Conservation (phyloP, 2,113 vertebrate genomes). For the Tragelaphus strepsiceros region DNA sequence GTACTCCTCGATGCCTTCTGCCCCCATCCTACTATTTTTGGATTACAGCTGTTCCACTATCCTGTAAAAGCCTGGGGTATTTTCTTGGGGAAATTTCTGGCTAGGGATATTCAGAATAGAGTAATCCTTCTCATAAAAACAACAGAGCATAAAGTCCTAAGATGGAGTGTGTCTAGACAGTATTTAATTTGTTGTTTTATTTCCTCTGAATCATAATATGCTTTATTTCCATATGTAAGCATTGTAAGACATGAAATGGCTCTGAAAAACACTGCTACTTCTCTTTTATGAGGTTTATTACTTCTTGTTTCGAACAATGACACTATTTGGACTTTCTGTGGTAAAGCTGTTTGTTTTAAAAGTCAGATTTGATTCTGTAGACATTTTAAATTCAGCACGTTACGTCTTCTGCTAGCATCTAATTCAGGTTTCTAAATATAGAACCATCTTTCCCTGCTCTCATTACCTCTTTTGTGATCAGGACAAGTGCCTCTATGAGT, state of each 20-base stretch:
- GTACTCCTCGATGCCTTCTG: neutral
- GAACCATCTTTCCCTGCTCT: constrained; percentile 79
- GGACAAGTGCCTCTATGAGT: constrained; percentile 68
- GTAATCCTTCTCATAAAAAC: constrained; percentile 54
- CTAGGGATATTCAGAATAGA: constrained; percentile 40
- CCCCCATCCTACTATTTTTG: neutral
- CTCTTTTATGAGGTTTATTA: neutral
- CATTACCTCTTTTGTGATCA: constrained; percentile 78
- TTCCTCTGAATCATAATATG: constrained; percentile 43
- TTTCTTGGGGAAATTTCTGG: constrained; percentile 31
- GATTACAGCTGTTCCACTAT: neutral
- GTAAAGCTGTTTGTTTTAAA: constrained; percentile 16
- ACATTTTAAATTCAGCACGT: constrained; percentile 56
- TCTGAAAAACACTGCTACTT: constrained; percentile 27
- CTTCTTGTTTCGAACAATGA: neutral
- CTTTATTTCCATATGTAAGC: constrained; percentile 43
- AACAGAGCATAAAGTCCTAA: constrained; percentile 43
- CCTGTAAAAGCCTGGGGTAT: constrained; percentile 42
- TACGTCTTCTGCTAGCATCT: constrained; percentile 76
- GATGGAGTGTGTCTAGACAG: constrained; percentile 50
- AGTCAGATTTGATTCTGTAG: neutral
- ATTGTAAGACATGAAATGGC: neutral
- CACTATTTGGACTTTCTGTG: neutral
- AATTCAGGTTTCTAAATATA: constrained; percentile 80
- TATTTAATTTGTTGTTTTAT: constrained; percentile 43